Percentiles rank a stretch among this genome's conserved stretches.
These are phyloP conservation scores for Pseudorasbora parva DNA, from an alignment of 2,113 vertebrate genomes.

Conservation along the genomic window DNA sequence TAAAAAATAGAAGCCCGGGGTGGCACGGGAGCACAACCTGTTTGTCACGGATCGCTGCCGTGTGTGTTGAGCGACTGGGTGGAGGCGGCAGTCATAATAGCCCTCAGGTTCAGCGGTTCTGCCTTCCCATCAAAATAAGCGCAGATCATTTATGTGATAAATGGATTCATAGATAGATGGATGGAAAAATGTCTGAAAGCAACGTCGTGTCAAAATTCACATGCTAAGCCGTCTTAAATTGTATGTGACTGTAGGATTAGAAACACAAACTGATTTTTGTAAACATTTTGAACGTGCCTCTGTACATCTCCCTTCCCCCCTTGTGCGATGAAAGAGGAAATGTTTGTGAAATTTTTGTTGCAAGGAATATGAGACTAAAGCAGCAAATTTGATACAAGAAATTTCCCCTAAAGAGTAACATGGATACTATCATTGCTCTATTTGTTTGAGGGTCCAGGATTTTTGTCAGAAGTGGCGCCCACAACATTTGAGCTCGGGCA, in stretches of 20 bases:
- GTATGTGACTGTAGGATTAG: background rate
- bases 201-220: background rate
- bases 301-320: no score
- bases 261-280: background rate
- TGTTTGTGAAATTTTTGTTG: no score
- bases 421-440: background rate
- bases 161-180: background rate
- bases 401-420: background rate
- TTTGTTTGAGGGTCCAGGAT: no score
- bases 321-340: no score
- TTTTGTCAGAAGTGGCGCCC: no score
- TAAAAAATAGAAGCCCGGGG: constrained; percentile 19
- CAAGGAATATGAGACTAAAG: no score
- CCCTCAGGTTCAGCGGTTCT: constrained; percentile 1
- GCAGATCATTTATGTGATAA: constrained; percentile 10
- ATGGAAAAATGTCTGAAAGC: background rate
- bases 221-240: background rate
- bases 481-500: no score
- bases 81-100: constrained; percentile 9
- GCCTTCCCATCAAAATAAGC: background rate
- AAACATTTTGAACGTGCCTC: no score
- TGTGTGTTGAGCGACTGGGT: constrained; percentile 22
- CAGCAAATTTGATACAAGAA: background rate
- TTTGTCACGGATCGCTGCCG: constrained; percentile 3
- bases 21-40: constrained; percentile 1